phyloP scores from a whole-genome alignment of 2,113 vertebrate genomes.

The Gallinago paraguaiae region DNA sequence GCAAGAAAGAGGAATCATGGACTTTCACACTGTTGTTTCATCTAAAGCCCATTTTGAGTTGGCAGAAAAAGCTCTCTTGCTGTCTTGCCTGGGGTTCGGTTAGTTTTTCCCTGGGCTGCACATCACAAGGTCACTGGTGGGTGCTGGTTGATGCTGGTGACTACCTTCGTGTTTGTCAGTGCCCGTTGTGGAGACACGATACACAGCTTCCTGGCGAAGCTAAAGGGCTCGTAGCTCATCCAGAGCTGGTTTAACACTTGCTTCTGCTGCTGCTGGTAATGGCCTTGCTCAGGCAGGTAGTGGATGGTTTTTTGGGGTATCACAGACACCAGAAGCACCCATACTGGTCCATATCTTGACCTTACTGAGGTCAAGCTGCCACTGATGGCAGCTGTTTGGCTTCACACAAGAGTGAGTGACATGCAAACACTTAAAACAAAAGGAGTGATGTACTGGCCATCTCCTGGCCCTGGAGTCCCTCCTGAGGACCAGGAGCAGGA shows the following conservation, averaged over 20 bases:
- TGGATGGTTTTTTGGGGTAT: rapidly evolving
- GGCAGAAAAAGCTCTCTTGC: background rate
- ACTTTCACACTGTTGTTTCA: background rate
- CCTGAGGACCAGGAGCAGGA: background rate
- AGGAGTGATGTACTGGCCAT: background rate
- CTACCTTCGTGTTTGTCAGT: background rate
- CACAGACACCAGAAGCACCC: background rate
- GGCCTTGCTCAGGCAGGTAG: background rate
- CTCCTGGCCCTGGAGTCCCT: background rate
- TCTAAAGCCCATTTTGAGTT: background rate
- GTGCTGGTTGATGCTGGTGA: background rate
- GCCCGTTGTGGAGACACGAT: background rate
- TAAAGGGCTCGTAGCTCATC: background rate
- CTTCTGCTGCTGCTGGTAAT: background rate
- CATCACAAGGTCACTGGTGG: background rate
- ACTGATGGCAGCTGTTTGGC: background rate
- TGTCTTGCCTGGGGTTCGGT: background rate
- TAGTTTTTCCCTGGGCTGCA: background rate
- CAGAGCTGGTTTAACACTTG: background rate
- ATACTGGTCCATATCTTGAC: background rate
- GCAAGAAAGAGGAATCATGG: conserved; percentile 4
- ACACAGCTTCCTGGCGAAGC: background rate
- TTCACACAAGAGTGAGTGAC: background rate
- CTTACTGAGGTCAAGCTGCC: background rate
- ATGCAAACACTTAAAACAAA: background rate